Evolutionary conservation across 2,888 invertebrate genomes (phyloP).

Genomic region (Callosobruchus maculatus): DNA sequence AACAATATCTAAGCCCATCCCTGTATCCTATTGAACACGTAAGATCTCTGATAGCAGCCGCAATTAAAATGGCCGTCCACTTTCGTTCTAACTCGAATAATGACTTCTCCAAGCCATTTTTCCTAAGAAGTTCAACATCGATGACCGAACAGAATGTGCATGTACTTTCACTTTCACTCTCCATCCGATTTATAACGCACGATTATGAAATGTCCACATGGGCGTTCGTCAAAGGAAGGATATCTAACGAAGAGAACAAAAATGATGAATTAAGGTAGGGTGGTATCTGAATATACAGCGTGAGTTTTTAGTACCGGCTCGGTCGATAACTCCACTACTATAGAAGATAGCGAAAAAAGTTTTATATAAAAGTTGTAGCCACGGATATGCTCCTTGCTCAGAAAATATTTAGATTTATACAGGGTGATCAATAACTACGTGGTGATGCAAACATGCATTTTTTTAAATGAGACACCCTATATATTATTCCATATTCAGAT

Average conservation of each 20-base stretch:
- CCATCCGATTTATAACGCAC: neutral
- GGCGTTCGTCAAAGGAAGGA: neutral
- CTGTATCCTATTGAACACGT: neutral
- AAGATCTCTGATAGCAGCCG: neutral
- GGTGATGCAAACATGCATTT: no score
- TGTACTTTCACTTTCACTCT: neutral
- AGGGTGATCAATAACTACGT: no score
- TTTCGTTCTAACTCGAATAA: neutral
- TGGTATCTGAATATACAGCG: no score
- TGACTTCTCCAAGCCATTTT: neutral
- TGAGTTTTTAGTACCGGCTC: no score
- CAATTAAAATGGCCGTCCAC: neutral
- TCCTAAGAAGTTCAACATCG: neutral
- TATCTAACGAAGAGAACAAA: neutral
- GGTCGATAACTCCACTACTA: no score
- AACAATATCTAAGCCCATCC: neutral
- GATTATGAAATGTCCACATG: neutral
- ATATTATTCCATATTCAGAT: no score
- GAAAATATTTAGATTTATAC: no score
- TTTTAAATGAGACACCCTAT: no score
- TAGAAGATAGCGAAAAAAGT: no score
- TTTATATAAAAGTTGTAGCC: no score
- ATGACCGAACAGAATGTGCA: neutral
- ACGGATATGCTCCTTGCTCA: no score
- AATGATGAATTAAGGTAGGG: no score